Base-by-base conservation (phyloP, 1,140 invertebrate species). In the Pseudoatta argentina region DNA sequence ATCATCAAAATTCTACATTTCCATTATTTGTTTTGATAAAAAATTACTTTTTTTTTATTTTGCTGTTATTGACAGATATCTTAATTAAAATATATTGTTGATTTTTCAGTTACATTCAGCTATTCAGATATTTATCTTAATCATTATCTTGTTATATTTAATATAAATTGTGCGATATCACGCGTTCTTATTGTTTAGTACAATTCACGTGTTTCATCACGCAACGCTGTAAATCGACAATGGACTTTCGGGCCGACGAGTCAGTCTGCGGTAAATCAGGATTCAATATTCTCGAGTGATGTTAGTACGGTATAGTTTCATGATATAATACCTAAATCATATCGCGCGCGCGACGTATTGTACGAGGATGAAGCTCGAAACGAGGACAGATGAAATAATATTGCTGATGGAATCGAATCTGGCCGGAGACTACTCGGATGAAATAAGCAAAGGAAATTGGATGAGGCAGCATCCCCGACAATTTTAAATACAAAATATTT, bases 341-440 rank as follows among this genome's bases (percentile, higher is more conserved):
- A 88, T 61, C 69, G 83, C 88, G 87, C 77, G 69, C 87, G 57
- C 88, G 83, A 83, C 79, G 83, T 88, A 89, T 89, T 89, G 85
- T 86, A 72, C 34, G 71, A 59, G 83, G 61, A 79, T 89, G 88
- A 66, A 76, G 76, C 53, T 16, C 71, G 87, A 61, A 86, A 86
- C 61, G 88, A 86, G 69, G 78, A 44, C 88, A 66, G 88, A 88
- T 86, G 87, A 89, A 89, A 89, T 89, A 89, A 89, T 89, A 89
- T 89, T 75, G 88, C 88, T 89, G 87, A 89, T 89, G 85, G 87
- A 89, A 89, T 78, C 57, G 87, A 79, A 89, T 89, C 88, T 88
- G 66, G 67, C 66, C 76, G 24, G 79, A 73, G 69, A 83, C 79
- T 63, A 83, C 73, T 83, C 79, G 55, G 55, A 75, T 83, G 79